Evolutionary conservation across 2,113 vertebrate genomes (phyloP).

Genomic region (Sorex fumeus): DNA sequence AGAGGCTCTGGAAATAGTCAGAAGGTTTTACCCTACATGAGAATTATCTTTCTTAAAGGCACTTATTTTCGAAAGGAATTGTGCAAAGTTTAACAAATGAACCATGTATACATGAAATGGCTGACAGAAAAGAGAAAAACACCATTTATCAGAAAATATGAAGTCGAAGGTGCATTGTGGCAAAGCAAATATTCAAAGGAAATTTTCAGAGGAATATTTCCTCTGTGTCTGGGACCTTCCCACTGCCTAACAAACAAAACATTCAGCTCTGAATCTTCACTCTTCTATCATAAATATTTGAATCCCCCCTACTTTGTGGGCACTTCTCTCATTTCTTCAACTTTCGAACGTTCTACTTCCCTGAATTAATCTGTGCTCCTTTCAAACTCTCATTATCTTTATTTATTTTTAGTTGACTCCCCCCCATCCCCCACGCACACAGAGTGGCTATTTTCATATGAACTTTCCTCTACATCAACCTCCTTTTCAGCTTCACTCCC

Average conservation of each 20-base stretch:
- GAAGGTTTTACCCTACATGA: conserved; percentile 33
- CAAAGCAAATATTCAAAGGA: not conserved
- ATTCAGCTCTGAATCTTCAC: not conserved
- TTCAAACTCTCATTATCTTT: not conserved
- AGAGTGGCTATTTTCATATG: not conserved
- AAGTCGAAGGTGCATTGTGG: not conserved
- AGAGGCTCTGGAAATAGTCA: not conserved
- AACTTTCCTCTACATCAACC: not conserved
- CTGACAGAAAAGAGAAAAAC: conserved; percentile 10
- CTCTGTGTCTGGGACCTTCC: not conserved
- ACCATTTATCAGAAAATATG: conserved; percentile 5
- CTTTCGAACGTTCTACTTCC: not conserved
- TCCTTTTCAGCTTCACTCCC: not conserved
- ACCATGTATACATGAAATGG: not conserved
- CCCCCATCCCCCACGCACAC: not conserved
- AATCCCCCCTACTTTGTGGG: not conserved
- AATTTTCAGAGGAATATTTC: conserved; percentile 24
- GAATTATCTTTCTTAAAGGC: conserved; percentile 44
- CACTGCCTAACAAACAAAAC: not conserved
- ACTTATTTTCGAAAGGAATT: not conserved
- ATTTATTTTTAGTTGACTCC: conserved; percentile 18
- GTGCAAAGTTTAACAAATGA: conserved; percentile 48
- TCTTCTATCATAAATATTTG: not conserved
- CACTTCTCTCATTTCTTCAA: conserved; percentile 27
- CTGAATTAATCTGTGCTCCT: not conserved